Evolutionary conservation across 2,113 vertebrate genomes (phyloP), one percentile per base, ranked within the genome.

Genomic region (Urocolius indicus): DNA sequence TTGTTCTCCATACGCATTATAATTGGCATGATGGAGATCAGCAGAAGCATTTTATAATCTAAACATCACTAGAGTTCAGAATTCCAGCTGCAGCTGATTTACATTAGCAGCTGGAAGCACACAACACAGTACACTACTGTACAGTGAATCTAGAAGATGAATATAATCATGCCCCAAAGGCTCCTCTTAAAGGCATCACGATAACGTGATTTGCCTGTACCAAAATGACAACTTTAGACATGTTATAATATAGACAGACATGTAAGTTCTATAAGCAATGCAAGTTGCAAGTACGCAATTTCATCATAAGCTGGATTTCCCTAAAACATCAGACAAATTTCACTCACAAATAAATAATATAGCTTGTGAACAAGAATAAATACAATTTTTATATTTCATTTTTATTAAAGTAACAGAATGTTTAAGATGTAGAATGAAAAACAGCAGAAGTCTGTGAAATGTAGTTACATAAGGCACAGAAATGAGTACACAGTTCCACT

Each of bases 21-120:
- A 81, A 76, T n/a, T 83, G 55, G n/a, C 67, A 80, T 24, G 87
- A 76, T 38, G 10, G 58, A 87, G 91, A 93, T 91, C 71, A 85
- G 62, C 46, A 94, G 57, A 89, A 87, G 34, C 12, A 83, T 91
- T 30, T 84, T 89, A 61, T 15, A 89, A 69, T 49, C 61, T 87
- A 85, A 93, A 77, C 43, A 91, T 93, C 72, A 61, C 87, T 49
- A 32, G 54, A 91, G 27, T 93, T 92, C n/a, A 80, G 84, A 43
- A 83, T 90, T 93, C 67, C 78, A 94, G 87, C 74, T 87, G 84
- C 36, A 94, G 62, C 46, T 80, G 81, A 95, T 83, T 73, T 75
- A 95, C n/a, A 77, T 90, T 55, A 95, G 81, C 84, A 95, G 75
- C 85, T 72, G 43, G 78, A 93, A 89, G 79, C 51, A 82, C 41